phyloP scores from a whole-genome alignment of 1,140 invertebrate genomes.

The Sminthurides bifidus region DNA sequence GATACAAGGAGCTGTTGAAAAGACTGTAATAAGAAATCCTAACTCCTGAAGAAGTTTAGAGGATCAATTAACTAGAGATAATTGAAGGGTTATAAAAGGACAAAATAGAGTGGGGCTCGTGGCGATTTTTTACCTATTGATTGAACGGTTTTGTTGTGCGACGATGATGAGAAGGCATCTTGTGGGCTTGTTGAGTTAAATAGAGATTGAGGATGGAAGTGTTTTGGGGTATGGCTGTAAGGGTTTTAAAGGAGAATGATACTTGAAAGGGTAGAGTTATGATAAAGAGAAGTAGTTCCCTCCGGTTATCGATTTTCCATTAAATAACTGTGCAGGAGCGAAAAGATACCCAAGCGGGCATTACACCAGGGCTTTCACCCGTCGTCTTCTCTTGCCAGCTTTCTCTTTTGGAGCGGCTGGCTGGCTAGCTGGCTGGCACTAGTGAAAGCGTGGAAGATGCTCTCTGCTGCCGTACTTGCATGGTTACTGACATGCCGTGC shows the following conservation, averaged over 20 bases:
- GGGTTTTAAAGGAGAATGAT: neutral
- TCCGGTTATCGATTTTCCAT: conserved; percentile 19
- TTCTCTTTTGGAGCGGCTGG: no score
- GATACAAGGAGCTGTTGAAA: no score
- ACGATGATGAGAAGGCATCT: neutral
- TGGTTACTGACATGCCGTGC: no score
- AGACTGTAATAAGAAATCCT: no score
- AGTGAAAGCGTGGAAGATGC: no score
- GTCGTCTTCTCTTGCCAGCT: neutral
- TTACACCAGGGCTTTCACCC: conserved; percentile 7
- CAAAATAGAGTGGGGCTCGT: neutral
- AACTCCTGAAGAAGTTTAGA: no score
- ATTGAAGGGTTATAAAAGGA: no score
- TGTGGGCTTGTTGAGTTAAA: neutral
- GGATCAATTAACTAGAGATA: no score
- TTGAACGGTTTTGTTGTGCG: neutral
- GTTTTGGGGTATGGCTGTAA: neutral
- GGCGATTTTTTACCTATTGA: neutral
- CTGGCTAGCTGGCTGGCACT: no score
- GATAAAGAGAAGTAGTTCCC: conserved; percentile 14
- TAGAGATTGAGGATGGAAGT: neutral
- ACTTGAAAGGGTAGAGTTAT: conserved; percentile 6
- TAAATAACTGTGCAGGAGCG: conserved; percentile 12
- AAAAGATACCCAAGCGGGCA: conserved; percentile 12
- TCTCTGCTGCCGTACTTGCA: no score